Percentiles rank a stretch among this genome's conserved stretches.
phyloP scores from a whole-genome alignment of 2,888 invertebrate genomes.

The Aphidius colemani region DNA sequence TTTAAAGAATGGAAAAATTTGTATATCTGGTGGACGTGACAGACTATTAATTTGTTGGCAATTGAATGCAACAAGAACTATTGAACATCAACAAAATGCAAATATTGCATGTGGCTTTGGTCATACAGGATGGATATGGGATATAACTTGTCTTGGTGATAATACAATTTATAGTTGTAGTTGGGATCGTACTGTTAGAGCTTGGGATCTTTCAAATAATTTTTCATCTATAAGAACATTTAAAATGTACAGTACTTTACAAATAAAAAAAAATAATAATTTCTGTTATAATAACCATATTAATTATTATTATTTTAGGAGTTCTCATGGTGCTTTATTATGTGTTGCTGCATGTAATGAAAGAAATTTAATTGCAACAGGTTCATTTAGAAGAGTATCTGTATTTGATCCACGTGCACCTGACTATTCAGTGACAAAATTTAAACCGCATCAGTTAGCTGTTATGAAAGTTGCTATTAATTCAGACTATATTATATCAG shows the following conservation, averaged over 20 bases:
- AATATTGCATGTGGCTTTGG: slow-evolving; percentile 57
- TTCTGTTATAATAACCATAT: background rate
- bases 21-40: slow-evolving; percentile 67
- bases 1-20: slow-evolving; percentile 50
- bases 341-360: slow-evolving; percentile 61
- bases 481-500: slow-evolving; percentile 63
- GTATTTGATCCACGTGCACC: slow-evolving; percentile 64
- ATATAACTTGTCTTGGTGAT: slow-evolving; percentile 62
- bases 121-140: slow-evolving; percentile 71
- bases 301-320: slow-evolving; percentile 44
- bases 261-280: background rate
- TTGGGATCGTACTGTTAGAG: slow-evolving; percentile 67
- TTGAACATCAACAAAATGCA: slow-evolving; percentile 36
- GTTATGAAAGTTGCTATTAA: slow-evolving; percentile 59
- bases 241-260: background rate
- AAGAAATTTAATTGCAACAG: slow-evolving; percentile 62
- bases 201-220: slow-evolving; percentile 63
- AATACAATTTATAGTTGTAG: slow-evolving; percentile 65
- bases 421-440: slow-evolving; percentile 57
- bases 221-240: slow-evolving; percentile 39
- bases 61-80: slow-evolving; percentile 44
- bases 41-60: slow-evolving; percentile 65
- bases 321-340: slow-evolving; percentile 64
- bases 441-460: slow-evolving; percentile 64
- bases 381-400: slow-evolving; percentile 64